These are phyloP conservation scores for Zaprionus taronus DNA, from an alignment of 1,140 invertebrate species.

Conservation along the genomic window DNA sequence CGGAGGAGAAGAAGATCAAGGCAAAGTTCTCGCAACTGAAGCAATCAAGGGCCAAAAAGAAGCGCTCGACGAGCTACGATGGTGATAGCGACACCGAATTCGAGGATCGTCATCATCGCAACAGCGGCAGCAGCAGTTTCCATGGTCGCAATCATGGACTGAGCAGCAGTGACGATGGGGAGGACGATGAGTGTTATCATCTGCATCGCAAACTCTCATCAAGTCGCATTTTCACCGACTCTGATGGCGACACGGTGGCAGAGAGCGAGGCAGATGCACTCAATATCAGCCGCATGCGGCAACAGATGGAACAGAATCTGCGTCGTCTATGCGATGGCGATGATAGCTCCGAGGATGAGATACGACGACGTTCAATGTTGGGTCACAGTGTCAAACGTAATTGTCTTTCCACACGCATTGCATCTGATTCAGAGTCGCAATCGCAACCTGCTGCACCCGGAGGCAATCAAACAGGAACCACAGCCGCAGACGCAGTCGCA, in stretches of 20 bases:
- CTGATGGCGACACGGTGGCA: conserved; percentile 41
- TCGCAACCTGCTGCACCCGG: conserved; percentile 84
- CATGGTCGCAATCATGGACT: conserved; percentile 61
- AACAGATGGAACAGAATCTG: conserved; percentile 74
- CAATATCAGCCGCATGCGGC: conserved; percentile 44
- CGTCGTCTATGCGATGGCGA: conserved; percentile 78
- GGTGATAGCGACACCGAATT: conserved; percentile 91
- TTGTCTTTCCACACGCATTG: conserved; percentile 86
- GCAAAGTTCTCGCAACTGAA: conserved; percentile 95
- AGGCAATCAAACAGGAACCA: conserved; percentile 73
- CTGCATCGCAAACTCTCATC: conserved; percentile 25
- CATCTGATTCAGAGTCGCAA: conserved; percentile 86
- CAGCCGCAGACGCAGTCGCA: no score
- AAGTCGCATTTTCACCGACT: conserved; percentile 73
- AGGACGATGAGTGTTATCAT: conserved; percentile 51
- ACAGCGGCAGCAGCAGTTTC: conserved; percentile 72
- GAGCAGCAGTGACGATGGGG: conserved; percentile 72
- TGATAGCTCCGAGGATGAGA: conserved; percentile 83
- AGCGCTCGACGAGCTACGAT: conserved; percentile 93
- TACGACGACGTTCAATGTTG: conserved; percentile 53
- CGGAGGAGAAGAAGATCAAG: conserved; percentile 94
- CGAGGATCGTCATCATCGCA: conserved; percentile 82
- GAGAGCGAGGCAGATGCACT: conserved; percentile 26
- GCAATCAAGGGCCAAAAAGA: conserved; percentile 94
- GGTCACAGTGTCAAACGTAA: conserved; percentile 85